Percentiles rank a stretch among this genome's conserved stretches.
Conservation (phyloP, 2,797 vertebrate species). For the Arctocebus calabarensis region DNA sequence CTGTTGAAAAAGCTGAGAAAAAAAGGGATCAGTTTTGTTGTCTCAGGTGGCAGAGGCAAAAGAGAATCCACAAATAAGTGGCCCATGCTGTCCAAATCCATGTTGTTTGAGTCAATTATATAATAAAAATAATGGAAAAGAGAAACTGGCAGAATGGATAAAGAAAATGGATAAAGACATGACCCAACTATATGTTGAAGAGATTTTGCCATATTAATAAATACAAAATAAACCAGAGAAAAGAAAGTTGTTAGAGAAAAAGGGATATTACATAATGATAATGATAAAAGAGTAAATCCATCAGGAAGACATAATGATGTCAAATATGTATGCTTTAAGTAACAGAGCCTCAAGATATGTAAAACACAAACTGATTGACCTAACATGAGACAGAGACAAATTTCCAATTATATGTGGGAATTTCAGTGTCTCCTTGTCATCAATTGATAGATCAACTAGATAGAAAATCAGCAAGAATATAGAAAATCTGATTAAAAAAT, state of each 20-base stretch:
- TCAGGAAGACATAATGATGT: too few relatives aligned
- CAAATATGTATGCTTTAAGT: too few relatives aligned
- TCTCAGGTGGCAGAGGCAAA: too few relatives aligned
- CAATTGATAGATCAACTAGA: not conserved
- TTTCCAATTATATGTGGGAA: not conserved
- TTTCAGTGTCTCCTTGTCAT: not conserved
- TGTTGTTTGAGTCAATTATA: too few relatives aligned
- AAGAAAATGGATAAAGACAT: not conserved
- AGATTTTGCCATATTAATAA: not conserved
- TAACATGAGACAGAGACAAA: not conserved
- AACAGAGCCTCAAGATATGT: too few relatives aligned
- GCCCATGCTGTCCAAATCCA: too few relatives aligned
- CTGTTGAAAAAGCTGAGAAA: too few relatives aligned
- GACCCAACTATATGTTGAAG: not conserved
- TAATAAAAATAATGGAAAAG: not conserved
- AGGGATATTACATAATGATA: too few relatives aligned
- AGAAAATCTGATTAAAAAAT: not conserved
- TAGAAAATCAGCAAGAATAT: not conserved
- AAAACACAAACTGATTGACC: too few relatives aligned
- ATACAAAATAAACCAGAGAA: not conserved
- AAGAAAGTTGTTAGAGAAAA: not conserved
- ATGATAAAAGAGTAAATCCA: too few relatives aligned
- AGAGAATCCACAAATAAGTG: too few relatives aligned
- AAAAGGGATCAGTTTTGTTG: too few relatives aligned
- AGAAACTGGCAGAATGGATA: not conserved